Base-by-base conservation (phyloP, 2,888 invertebrate species). In the Buathra laborator region DNA sequence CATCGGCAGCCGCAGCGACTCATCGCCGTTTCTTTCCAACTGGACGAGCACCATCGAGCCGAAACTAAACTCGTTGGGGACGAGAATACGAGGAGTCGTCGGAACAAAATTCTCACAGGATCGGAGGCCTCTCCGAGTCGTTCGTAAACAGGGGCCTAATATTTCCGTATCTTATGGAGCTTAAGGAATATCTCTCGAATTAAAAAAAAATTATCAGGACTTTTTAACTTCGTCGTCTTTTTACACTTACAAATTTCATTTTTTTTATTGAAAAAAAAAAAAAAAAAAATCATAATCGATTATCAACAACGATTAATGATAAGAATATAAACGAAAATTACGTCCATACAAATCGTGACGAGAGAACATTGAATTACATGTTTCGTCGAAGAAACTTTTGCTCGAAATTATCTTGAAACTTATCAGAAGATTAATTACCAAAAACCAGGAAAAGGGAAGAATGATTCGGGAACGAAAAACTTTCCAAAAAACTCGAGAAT, bases 1-100 rank as follows among this genome's bases (percentile, higher is more conserved):
- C 79, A 53, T 44, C 68, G 77, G 71, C 75, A 46, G 56, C 16
- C 64, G 51, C 56, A 12, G 81, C 62, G 32, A 29, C 56, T 85
- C 68, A 76, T 85, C 85, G 79, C 72, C 85, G 82, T 76, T 85
- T 82, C 75, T 82, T 85, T 82, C 82, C 85, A 72, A 85, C 71
- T 85, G 82, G 72, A 80, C 82, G 85, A 51, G 76, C 85, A 81
- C 76, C 82, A 82, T 79, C 85, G 79, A 85, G 82, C 82, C 82
- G 79, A 5, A 76, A 82, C 82, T 85, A 85, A 85, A 85, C 85
- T 79, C 79, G 32, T 62, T 46, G 56, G 43, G 64, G 62, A 51
- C 67, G 44, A 76, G 19, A 56, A 43, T 48, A 62, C 43, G 78
- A 68, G 51, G n/a, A 75, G 43, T 66, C 37, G 32, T 48, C 48